Evolutionary conservation across 2,113 vertebrate species (phyloP), one percentile per base, ranked within the genome.

Genomic region (Lichenostomus cassidix): DNA sequence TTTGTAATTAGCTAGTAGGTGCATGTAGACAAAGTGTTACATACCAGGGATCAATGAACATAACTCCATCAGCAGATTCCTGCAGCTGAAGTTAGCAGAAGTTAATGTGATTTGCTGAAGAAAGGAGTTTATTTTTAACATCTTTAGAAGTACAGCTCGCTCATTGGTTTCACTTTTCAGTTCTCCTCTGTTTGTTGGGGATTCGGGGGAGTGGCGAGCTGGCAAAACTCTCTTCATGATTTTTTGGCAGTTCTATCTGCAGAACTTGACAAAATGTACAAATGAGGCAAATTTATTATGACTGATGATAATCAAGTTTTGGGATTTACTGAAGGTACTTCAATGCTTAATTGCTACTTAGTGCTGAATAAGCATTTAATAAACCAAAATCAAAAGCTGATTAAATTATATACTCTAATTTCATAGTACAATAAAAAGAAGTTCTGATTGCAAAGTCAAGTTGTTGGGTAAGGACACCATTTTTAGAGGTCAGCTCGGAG

Each of bases 391-490:
- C 64, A 94, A 84, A 70, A 21, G 47, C 11, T 82, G 65, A 86
- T 86, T 86, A 88, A 80, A 78, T 75, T 18, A 67, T 44, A 21
- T 39, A 69, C 15, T 91, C 50, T 53, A 79, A 89, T 71, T 82
- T 65, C 25, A 9, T 2, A 37, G 20, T 24, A 58, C 17, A 85
- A 41, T 29, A 83, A 69, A 81, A 69, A 46, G 21, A 35, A 73
- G 20, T 46, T 87, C 42, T 86, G 90, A 86, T 77, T 90, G 75
- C 85, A 86, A 88, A 88, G 75, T 80, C 50, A 77, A 65, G 37
- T 44, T 89, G 27, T 41, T 68, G 63, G 31, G 27, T 33, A 62
- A 94, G 63, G 42, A 76, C 49, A 58, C 10, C 1, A 15, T 37
- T 56, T 87, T 82, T 35, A 85, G 65, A 94, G 59, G 90, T 83